A percentile compares a stretch with the other conserved stretches of the same genome.
Conservation (phyloP, 2,113 vertebrate genomes). For the Sterna hirundo region DNA sequence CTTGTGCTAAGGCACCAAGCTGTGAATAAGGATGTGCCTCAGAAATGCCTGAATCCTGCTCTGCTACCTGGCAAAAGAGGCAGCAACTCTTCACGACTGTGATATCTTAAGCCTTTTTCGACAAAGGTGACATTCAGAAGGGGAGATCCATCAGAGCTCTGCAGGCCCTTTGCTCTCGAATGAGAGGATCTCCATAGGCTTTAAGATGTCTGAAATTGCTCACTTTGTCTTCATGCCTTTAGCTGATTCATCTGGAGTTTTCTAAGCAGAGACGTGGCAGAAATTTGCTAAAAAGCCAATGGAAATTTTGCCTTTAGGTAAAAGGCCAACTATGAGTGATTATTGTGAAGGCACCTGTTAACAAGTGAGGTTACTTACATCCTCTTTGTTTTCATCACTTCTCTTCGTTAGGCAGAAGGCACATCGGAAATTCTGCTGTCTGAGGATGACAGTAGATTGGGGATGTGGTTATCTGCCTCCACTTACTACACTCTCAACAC, state of each 20-base stretch:
- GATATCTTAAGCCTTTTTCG: not conserved
- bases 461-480: conserved; percentile 41
- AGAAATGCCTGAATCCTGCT: not conserved
- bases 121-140: not conserved
- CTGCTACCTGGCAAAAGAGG: not conserved
- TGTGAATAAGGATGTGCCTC: not conserved
- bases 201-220: not conserved
- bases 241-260: not conserved
- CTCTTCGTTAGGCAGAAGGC: conserved; percentile 31
- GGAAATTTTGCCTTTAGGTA: not conserved
- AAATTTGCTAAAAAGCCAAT: conserved; percentile 6
- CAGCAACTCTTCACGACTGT: not conserved
- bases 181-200: not conserved
- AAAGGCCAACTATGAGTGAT: not conserved
- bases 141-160: not conserved
- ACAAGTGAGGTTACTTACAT: not conserved
- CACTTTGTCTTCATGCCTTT: not conserved
- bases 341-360: not conserved
- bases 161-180: not conserved
- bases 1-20: not conserved
- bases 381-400: conserved; percentile 30
- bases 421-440: conserved; percentile 34
- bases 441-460: not conserved
- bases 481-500: not conserved
- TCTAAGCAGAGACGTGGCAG: not conserved